Conservation (phyloP, 2,888 invertebrate species). For the Chloroclysta siterata region DNA sequence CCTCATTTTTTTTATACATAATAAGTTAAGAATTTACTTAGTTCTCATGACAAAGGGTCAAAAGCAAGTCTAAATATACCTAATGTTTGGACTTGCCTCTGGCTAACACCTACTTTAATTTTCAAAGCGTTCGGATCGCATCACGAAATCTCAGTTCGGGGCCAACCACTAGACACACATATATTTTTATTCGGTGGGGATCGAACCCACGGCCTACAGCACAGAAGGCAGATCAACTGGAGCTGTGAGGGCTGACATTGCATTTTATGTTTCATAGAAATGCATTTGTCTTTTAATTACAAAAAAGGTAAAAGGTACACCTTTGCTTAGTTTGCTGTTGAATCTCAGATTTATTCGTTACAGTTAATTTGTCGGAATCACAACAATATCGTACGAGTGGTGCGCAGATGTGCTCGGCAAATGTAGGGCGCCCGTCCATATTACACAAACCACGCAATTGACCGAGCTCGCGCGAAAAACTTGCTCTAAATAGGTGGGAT, state of each 20-base stretch:
- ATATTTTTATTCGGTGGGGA: no score
- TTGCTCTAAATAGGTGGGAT: conserved; percentile 3
- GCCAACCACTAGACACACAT: no score
- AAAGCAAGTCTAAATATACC: no score
- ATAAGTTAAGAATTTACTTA: no score
- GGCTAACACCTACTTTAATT: no score
- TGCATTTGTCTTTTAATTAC: conserved; percentile 10
- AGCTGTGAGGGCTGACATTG: conserved; percentile 5
- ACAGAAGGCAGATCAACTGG: no score
- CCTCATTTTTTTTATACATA: no score
- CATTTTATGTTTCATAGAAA: conserved; percentile 8
- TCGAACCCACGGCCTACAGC: no score
- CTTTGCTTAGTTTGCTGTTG: neutral
- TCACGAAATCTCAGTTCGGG: no score
- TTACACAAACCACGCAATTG: conserved; percentile 28
- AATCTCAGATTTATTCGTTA: neutral
- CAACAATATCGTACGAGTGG: conserved; percentile 17
- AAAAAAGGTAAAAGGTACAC: neutral
- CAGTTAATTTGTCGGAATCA: conserved; percentile 9
- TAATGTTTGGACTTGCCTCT: no score
- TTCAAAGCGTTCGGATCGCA: no score
- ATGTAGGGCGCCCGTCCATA: conserved; percentile 17
- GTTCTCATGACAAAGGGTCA: no score
- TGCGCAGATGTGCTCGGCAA: conserved; percentile 10
- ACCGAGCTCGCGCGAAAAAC: conserved; percentile 26